Evolutionary conservation across 1,140 invertebrate genomes (phyloP).

Genomic region (Caenorhabditis latens): DNA sequence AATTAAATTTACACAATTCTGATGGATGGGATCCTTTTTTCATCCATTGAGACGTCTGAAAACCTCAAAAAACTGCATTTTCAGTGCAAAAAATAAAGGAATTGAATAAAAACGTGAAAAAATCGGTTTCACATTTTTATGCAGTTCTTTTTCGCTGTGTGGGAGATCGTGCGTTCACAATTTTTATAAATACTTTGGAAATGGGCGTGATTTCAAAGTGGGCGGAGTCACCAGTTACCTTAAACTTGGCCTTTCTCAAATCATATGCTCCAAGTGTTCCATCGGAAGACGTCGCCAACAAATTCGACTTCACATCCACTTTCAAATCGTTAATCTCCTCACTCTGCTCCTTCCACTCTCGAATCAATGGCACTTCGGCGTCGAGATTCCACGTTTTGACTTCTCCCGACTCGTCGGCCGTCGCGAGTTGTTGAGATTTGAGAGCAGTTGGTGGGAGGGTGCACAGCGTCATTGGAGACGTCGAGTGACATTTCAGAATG

Average conservation of each 20-base stretch:
- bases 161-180: too few relatives aligned
- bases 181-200: too few relatives aligned
- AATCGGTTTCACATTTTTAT: too few relatives aligned
- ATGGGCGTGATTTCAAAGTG: too few relatives aligned
- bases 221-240: not conserved
- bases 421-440: slow-evolving; percentile 64
- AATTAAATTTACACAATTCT: too few relatives aligned
- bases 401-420: slow-evolving; percentile 64
- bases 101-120: too few relatives aligned
- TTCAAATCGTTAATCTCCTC: slow-evolving; percentile 63
- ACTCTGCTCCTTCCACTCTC: slow-evolving; percentile 59
- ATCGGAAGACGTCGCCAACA: slow-evolving; percentile 58
- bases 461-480: slow-evolving; percentile 11
- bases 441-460: slow-evolving; percentile 54
- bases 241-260: slow-evolving; percentile 47
- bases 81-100: too few relatives aligned
- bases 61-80: too few relatives aligned
- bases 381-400: slow-evolving; percentile 65
- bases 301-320: slow-evolving; percentile 57
- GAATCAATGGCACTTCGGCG: slow-evolving; percentile 24
- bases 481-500: slow-evolving; percentile 17
- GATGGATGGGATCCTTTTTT: too few relatives aligned
- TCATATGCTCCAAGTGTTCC: slow-evolving; percentile 63
- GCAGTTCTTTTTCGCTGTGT: too few relatives aligned
- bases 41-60: too few relatives aligned